Percentiles rank a stretch among this genome's conserved stretches.
phyloP scores from a whole-genome alignment of 2,888 invertebrate species.

The Hydriomena furcata region DNA sequence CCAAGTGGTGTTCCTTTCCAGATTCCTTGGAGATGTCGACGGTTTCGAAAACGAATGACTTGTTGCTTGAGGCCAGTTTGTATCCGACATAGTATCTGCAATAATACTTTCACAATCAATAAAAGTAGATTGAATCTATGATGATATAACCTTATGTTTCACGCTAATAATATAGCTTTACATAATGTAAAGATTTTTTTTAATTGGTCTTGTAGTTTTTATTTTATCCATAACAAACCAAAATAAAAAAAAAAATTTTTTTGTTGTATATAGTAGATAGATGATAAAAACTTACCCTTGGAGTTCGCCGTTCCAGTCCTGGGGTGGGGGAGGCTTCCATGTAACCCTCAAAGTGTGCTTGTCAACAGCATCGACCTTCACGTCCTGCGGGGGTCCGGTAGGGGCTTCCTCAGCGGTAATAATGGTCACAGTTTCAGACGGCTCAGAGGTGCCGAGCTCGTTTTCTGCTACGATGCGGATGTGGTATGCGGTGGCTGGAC shows the following conservation, averaged over 20 bases:
- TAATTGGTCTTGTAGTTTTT: too few species aligned
- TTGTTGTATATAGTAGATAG: background rate
- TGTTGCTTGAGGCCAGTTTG: constrained; percentile 92
- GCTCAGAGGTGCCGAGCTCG: constrained; percentile 95
- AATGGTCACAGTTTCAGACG: constrained; percentile 96
- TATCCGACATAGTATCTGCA: constrained; percentile 95
- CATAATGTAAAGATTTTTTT: too few species aligned
- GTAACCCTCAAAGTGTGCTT: constrained; percentile 93
- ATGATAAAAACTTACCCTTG: constrained; percentile 60
- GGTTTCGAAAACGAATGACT: constrained; percentile 95
- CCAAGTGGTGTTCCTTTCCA: constrained; percentile 94
- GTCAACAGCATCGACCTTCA: constrained; percentile 93
- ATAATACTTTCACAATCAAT: constrained; percentile 16
- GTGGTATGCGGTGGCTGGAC: constrained; percentile 96
- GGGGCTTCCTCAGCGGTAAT: constrained; percentile 97
- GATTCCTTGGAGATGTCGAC: constrained; percentile 96
- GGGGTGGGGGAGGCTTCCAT: constrained; percentile 95
- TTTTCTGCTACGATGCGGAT: constrained; percentile 97
- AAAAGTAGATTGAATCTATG: too few species aligned
- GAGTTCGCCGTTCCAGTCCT: constrained; percentile 97
- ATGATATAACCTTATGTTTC: too few species aligned
- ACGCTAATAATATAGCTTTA: too few species aligned
- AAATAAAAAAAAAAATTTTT: too few species aligned
- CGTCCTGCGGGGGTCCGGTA: constrained; percentile 91
- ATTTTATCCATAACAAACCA: too few species aligned